Evolutionary conservation across 2,113 vertebrate species (phyloP).

Genomic region (Elgaria multicarinata): DNA sequence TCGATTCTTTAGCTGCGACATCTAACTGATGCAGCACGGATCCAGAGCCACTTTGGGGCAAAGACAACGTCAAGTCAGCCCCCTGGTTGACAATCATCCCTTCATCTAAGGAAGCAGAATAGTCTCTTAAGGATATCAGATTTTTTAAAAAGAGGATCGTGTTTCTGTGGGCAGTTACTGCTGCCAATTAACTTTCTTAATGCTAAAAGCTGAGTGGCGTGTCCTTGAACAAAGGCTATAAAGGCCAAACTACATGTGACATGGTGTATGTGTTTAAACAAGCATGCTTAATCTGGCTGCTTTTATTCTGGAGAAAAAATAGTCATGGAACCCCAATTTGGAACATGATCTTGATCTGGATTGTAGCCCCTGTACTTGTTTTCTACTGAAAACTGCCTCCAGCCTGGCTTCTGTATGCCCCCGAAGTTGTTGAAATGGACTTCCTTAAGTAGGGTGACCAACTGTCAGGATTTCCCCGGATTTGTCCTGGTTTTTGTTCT

Average conservation of each 20-base stretch:
- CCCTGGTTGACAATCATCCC: neutral
- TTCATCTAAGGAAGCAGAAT: neutral
- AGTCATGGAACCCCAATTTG: neutral
- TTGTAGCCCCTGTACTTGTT: neutral
- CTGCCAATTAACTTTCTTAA: neutral
- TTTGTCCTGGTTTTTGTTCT: too few species aligned
- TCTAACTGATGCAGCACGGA: too few species aligned
- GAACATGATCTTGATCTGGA: neutral
- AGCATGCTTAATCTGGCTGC: neutral
- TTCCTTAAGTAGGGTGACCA: neutral
- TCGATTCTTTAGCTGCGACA: too few species aligned
- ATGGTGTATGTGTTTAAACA: neutral
- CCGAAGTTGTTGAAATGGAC: neutral
- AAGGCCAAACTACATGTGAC: neutral
- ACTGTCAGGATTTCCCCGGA: too few species aligned
- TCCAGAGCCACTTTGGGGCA: too few species aligned
- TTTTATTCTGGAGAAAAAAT: neutral
- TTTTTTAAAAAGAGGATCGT: neutral
- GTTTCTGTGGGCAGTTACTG: neutral
- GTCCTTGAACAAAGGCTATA: neutral
- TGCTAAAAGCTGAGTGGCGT: neutral
- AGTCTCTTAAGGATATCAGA: neutral
- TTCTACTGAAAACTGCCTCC: neutral
- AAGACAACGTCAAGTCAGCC: too few species aligned
- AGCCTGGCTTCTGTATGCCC: neutral